Evolutionary conservation across 2,797 vertebrate genomes (phyloP).

Genomic region (Sebastes steindachneri): DNA sequence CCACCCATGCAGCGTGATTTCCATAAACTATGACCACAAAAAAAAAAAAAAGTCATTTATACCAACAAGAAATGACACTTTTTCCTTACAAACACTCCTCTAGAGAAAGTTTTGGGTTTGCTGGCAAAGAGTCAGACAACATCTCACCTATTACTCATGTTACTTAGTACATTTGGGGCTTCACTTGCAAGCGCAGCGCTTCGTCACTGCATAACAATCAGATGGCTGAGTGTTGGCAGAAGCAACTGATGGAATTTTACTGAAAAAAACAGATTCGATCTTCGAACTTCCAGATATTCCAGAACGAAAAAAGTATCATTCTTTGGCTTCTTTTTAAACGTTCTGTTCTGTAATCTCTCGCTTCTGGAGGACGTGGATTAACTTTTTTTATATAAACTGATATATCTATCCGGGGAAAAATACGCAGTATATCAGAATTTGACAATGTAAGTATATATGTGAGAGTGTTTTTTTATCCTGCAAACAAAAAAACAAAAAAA

Average conservation of each 20-base stretch:
- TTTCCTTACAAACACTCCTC: slow-evolving; percentile 68
- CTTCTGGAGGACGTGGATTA: slow-evolving; percentile 73
- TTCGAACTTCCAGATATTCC: slow-evolving; percentile 79
- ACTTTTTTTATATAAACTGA: slow-evolving; percentile 50
- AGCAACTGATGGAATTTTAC: slow-evolving; percentile 89
- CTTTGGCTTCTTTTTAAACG: slow-evolving; percentile 29
- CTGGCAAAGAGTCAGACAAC: slow-evolving; percentile 80
- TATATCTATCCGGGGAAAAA: slow-evolving; percentile 31
- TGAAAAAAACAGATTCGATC: slow-evolving; percentile 84
- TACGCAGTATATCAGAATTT: slow-evolving; percentile 69
- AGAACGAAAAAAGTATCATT: slow-evolving; percentile 69
- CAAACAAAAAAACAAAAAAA: neutral
- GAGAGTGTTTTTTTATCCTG: slow-evolving; percentile 29
- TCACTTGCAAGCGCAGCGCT: slow-evolving; percentile 83
- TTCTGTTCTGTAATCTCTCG: slow-evolving; percentile 30
- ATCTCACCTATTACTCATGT: slow-evolving; percentile 88
- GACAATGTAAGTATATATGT: slow-evolving; percentile 76
- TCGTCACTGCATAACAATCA: slow-evolving; percentile 87
- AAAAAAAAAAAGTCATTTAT: slow-evolving; percentile 62
- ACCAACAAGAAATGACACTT: slow-evolving; percentile 73
- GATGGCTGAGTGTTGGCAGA: slow-evolving; percentile 83
- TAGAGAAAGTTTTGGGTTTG: slow-evolving; percentile 72
- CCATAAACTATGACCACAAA: slow-evolving; percentile 61
- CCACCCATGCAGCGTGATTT: slow-evolving; percentile 66
- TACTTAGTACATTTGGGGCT: slow-evolving; percentile 86